Base-by-base conservation (phyloP, 2,888 invertebrate genomes). In the Caenorhabditis angaria region DNA sequence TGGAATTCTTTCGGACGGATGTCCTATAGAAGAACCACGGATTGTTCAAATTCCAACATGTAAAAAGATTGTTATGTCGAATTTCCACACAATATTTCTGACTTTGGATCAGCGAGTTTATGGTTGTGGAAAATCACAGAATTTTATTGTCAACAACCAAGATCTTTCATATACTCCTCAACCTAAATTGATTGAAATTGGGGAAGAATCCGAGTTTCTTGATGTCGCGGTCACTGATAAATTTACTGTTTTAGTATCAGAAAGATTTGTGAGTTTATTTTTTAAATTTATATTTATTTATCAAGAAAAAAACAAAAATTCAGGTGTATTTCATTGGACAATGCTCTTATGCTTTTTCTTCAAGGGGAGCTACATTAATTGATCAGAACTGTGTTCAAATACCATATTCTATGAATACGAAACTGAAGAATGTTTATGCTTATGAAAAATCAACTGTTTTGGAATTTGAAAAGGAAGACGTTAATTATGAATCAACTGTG, bases 1-100 rank as follows among this genome's bases (percentile, higher is more conserved):
- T n/a, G 71, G 71, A 5, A 51, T 71, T 1, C n/a, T 67, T 1
- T 71, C 71, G 6, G 71, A 71, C 25, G 71, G 71, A 51, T 61
- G 64, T 41, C 71, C 71, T 2, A 54, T 71, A 24, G 41, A 64
- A 14, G 71, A 71, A 24, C 61, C 61, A 0, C 60, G 50, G 48
- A 20, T 61, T 0, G 67, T 71, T 4, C 14, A 48, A n/a, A 24
- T 71, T 35, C 66, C 66, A 12, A 18, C 32, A 20, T 58, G 41
- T n/a, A 22, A n/a, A 1, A 20, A 47, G 20, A 71, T 71, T n/a
- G 47, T 60, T 28, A 71, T 71, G 71, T 35, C 63, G 2, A 71
- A 71, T 48, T 25, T 32, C 4, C 71, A 71, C 54, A 64, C 71
- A n/a, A 28, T 71, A 3, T 71, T 71, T 28, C 53, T 64, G 1